Percentiles rank a stretch among this genome's conserved stretches.
phyloP scores from a whole-genome alignment of 2,113 vertebrate genomes.

The Paedocypris sp. region DNA sequence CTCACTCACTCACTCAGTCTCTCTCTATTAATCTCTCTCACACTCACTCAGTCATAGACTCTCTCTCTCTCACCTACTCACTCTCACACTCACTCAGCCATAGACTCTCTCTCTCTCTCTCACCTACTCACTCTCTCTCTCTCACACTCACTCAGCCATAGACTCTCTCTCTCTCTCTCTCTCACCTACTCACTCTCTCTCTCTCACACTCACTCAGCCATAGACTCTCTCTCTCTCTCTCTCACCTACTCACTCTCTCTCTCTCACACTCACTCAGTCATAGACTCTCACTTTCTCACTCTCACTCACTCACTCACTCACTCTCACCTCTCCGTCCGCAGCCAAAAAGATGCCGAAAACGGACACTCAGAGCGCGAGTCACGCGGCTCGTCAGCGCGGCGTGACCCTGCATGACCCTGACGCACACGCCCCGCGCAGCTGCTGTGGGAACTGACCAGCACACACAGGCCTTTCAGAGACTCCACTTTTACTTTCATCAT shows the following conservation, averaged over 20 bases:
- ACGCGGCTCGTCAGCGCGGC: slow-evolving; percentile 66
- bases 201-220: slow-evolving; percentile 46
- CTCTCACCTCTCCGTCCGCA: slow-evolving; percentile 28
- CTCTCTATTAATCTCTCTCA: no score
- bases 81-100: no score
- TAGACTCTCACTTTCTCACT: no score
- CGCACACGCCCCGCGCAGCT: slow-evolving; percentile 61
- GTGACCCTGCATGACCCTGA: slow-evolving; percentile 71
- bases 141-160: slow-evolving; percentile 51
- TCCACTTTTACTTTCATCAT: slow-evolving; percentile 28
- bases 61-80: neutral
- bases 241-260: neutral
- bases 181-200: neutral
- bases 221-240: slow-evolving; percentile 41
- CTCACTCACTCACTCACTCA: neutral
- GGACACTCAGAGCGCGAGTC: slow-evolving; percentile 70
- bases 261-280: slow-evolving; percentile 49
- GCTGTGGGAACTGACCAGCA: slow-evolving; percentile 62
- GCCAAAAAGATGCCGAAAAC: slow-evolving; percentile 80
- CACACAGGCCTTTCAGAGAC: slow-evolving; percentile 26
- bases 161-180: slow-evolving; percentile 33
- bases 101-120: neutral
- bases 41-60: neutral
- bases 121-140: neutral
- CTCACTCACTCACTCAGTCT: no score